Percentiles rank a stretch among this genome's conserved stretches.
phyloP scores from a whole-genome alignment of 30 jellyfish, hydroid and myxozoan species.

The Chrysaora quinquecirrha region DNA sequence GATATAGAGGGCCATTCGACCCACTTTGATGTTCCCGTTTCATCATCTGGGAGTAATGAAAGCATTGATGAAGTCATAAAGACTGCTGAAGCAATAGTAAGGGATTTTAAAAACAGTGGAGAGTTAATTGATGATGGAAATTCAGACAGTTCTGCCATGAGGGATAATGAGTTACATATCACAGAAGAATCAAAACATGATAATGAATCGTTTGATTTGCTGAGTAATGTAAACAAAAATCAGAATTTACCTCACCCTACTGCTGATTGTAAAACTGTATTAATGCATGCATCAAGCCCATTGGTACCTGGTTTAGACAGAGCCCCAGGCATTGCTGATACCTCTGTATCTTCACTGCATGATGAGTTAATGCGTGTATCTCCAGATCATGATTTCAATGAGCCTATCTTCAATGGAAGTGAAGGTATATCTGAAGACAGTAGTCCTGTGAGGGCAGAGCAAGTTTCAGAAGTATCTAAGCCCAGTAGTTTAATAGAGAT shows the following conservation, averaged over 20 bases:
- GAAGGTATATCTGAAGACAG: constrained; percentile 4
- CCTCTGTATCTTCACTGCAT: constrained; percentile 25
- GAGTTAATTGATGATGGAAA: not conserved
- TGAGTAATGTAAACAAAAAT: no score
- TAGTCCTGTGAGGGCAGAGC: not conserved
- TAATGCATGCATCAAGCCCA: not conserved
- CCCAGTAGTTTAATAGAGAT: not conserved
- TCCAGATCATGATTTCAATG: constrained; percentile 32
- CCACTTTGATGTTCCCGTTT: not conserved
- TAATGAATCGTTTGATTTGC: no score
- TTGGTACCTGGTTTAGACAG: constrained; percentile 17
- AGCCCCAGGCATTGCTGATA: not conserved
- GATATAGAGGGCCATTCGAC: not conserved
- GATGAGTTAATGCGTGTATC: constrained; percentile 45
- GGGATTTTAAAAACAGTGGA: constrained; percentile 5
- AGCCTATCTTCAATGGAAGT: constrained; percentile 27
- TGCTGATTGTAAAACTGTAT: not conserved
- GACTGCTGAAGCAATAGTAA: constrained; percentile 47
- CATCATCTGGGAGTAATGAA: constrained; percentile 34
- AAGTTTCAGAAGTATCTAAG: not conserved
- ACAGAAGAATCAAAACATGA: not conserved
- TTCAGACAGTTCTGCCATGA: not conserved
- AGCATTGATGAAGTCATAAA: constrained; percentile 30
- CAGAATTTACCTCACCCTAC: no score
- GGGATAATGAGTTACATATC: not conserved